Conservation (phyloP, 2,113 vertebrate species). For the Lathamus discolor region DNA sequence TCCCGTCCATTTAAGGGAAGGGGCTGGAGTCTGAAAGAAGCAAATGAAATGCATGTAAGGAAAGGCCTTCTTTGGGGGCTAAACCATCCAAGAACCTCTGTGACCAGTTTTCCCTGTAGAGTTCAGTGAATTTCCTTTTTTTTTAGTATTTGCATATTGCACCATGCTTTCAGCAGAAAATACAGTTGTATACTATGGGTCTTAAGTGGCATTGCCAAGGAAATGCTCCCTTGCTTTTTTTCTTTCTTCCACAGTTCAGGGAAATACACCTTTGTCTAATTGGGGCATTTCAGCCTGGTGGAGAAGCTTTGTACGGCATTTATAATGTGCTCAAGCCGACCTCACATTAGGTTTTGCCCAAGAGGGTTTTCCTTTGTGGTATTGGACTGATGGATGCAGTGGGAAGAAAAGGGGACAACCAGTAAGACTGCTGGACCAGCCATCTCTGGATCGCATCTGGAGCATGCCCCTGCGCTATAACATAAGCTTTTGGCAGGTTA, state of each 20-base stretch:
- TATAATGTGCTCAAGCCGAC: neutral
- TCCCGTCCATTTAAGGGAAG: rapidly evolving
- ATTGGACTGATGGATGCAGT: neutral
- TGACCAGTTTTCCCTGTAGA: neutral
- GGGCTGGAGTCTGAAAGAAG: neutral
- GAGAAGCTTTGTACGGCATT: neutral
- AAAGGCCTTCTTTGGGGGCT: neutral
- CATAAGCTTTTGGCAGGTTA: neutral
- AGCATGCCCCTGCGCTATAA: neutral
- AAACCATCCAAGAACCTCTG: neutral
- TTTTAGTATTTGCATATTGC: neutral
- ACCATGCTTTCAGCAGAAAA: neutral
- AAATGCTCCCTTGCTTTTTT: neutral
- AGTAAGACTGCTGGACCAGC: too few relatives aligned
- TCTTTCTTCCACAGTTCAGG: neutral
- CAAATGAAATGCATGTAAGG: neutral
- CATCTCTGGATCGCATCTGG: neutral
- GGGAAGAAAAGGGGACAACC: neutral
- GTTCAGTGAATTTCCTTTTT: neutral
- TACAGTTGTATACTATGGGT: neutral
- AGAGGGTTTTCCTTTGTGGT: neutral
- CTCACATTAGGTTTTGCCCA: neutral
- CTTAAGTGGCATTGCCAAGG: neutral
- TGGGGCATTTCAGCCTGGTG: neutral
- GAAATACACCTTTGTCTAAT: neutral